These are phyloP conservation scores for Patella caerulea DNA, from an alignment of 2,888 invertebrate genomes.

Conservation along the genomic window DNA sequence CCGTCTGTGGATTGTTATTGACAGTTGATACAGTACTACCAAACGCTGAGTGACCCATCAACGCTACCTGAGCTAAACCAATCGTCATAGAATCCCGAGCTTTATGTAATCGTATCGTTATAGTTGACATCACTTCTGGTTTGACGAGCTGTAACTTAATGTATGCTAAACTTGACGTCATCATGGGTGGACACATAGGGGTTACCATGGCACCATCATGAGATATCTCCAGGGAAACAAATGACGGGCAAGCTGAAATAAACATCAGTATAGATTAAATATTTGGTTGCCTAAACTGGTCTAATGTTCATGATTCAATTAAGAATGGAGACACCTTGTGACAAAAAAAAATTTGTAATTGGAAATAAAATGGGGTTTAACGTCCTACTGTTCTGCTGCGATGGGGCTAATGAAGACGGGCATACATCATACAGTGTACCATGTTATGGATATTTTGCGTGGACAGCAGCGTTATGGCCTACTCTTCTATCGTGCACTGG, in stretches of 20 bases:
- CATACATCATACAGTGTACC: too few species aligned
- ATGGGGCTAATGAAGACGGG: too few species aligned
- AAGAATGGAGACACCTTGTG: neutral
- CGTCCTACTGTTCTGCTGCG: too few species aligned
- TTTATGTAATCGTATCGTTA: conserved; percentile 84
- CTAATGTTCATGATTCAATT: neutral
- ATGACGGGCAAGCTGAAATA: conserved; percentile 82
- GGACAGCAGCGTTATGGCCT: too few species aligned
- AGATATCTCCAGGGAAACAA: conserved; percentile 88
- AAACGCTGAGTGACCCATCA: conserved; percentile 89
- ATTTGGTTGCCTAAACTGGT: neutral
- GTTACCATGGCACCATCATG: conserved; percentile 84
- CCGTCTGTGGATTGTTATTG: conserved; percentile 49
- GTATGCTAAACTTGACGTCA: conserved; percentile 86
- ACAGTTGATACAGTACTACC: conserved; percentile 74
- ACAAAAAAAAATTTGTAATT: neutral
- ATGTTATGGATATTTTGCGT: too few species aligned
- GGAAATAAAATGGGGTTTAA: too few species aligned
- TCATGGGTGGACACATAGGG: conserved; percentile 87
- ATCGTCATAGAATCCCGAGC: conserved; percentile 92
- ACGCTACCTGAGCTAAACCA: conserved; percentile 87
- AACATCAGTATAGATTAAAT: neutral
- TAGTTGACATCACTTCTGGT: conserved; percentile 88
- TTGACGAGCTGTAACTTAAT: conserved; percentile 86
- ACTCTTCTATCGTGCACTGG: too few species aligned